Conservation (phyloP, 2,113 vertebrate genomes). For the Bothrops jararaca region DNA sequence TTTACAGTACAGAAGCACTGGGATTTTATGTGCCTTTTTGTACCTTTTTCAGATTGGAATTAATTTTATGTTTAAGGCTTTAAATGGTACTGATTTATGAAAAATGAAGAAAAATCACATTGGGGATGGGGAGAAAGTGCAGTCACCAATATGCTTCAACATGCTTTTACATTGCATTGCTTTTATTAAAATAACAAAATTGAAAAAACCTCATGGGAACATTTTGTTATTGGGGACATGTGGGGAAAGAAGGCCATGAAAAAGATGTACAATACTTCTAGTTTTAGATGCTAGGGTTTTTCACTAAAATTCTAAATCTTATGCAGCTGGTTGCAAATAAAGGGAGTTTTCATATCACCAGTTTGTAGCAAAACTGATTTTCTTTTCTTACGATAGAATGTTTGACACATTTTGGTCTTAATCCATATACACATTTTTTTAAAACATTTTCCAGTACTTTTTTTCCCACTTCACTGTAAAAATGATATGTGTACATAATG, state of each 20-base stretch:
- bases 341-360: slow-evolving; percentile 93
- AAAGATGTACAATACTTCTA: slow-evolving; percentile 88
- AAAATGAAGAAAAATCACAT: slow-evolving; percentile 83
- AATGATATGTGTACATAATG: slow-evolving; percentile 98
- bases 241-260: slow-evolving; percentile 68
- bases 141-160: slow-evolving; percentile 88
- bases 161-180: slow-evolving; percentile 87
- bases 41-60: slow-evolving; percentile 99
- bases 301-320: slow-evolving; percentile 84
- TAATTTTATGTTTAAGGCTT: slow-evolving; percentile 99
- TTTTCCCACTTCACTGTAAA: slow-evolving; percentile 95
- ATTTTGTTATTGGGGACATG: slow-evolving; percentile 75
- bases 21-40: slow-evolving; percentile 99
- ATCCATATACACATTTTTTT: slow-evolving; percentile 87
- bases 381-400: slow-evolving; percentile 80
- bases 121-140: slow-evolving; percentile 80
- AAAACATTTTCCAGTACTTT: slow-evolving; percentile 80
- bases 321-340: slow-evolving; percentile 95
- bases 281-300: slow-evolving; percentile 86
- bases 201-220: slow-evolving; percentile 75
- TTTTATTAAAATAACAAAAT: slow-evolving; percentile 85
- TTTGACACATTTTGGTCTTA: slow-evolving; percentile 90
- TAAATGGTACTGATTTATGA: slow-evolving; percentile 98
- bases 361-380: slow-evolving; percentile 87
- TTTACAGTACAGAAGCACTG: slow-evolving; percentile 99